These are phyloP conservation scores for Lucifuga dentata DNA, from an alignment of 2,113 vertebrate genomes.

Conservation along the genomic window DNA sequence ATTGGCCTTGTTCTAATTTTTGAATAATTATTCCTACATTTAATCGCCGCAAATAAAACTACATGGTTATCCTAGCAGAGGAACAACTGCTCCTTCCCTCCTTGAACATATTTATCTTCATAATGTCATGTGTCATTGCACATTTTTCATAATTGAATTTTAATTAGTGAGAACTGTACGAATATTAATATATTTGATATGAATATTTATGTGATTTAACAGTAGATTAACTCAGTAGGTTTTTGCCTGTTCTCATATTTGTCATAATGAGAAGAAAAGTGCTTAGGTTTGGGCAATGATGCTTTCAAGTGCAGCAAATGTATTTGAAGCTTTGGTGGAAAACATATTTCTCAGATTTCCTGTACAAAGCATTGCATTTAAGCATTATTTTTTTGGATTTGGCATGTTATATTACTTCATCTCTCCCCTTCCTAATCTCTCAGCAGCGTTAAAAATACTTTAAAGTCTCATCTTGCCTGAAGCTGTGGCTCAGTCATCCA, in stretches of 20 bases:
- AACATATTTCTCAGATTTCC: constrained; percentile 36
- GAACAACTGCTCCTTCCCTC: constrained; percentile 10
- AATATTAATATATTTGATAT: constrained; percentile 37
- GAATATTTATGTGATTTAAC: constrained; percentile 47
- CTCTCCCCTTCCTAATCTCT: constrained; percentile 12
- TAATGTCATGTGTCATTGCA: constrained; percentile 17
- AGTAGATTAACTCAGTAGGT: constrained; percentile 43
- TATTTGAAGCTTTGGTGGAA: constrained; percentile 5
- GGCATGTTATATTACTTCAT: constrained; percentile 12
- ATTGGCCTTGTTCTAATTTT: too few species aligned
- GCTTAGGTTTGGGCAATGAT: not conserved
- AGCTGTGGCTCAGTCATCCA: not conserved
- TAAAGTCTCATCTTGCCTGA: constrained; percentile 23
- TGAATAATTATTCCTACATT: too few species aligned
- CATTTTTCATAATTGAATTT: constrained; percentile 57
- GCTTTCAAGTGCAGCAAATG: not conserved
- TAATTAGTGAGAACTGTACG: constrained; percentile 40
- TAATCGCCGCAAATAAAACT: too few species aligned
- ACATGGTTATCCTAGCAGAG: not conserved
- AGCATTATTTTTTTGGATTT: constrained; percentile 13
- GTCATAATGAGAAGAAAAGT: constrained; percentile 17
- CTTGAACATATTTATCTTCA: constrained; percentile 32
- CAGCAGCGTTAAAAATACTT: constrained; percentile 8
- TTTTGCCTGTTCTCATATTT: constrained; percentile 30
- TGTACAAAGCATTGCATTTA: not conserved